Evolutionary conservation across 2,113 vertebrate species (phyloP), one percentile per base, ranked within the genome.

Genomic region (Lonchura striata): DNA sequence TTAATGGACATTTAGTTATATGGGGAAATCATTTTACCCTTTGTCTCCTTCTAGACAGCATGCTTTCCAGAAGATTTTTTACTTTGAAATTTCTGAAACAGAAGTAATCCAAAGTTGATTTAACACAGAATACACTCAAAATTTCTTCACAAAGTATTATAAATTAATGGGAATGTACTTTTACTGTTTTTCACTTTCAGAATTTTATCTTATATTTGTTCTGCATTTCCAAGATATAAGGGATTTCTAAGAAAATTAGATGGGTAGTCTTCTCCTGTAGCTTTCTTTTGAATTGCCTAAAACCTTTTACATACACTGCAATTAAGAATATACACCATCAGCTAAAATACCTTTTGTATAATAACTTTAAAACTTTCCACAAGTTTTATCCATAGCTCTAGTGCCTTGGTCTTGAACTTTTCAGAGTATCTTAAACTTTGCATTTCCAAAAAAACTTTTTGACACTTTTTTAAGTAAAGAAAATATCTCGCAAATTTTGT

Each of bases 1-100:
- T 25, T 23, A 13, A 31, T 22, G 1, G 0, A 0, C 10, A 46
- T 50, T 82, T 61, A 46, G 1, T 54, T 2, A 4, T 27, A 63
- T 0, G 0, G 20, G 27, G 8, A 80, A 71, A 63, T 25, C 22
- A 31, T n/a, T 65, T 66, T 76, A 2, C 5, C 25, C 5, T 59
- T 49, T n/a, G 1, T 1, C 37, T 5, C 56, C 39, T 66, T 56
- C 4, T 69, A 88, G 9, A 4, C 6, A 64, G 4, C 3, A 76
- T 88, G 3, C 5, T 78, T 13, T 68, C 20, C 13, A 64, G 44
- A 59, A 54, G 1, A 0, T 28, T 70, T 41, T 65, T 59, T 11
- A 7, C 28, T n/a, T 16, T 14, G 19, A 50, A 22, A 53, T 82
- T 71, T 91, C 21, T 71, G 25, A 50, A 49, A 65, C 1, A 61